Conservation (phyloP, 2,113 vertebrate species). For the Ciconia boyciana region DNA sequence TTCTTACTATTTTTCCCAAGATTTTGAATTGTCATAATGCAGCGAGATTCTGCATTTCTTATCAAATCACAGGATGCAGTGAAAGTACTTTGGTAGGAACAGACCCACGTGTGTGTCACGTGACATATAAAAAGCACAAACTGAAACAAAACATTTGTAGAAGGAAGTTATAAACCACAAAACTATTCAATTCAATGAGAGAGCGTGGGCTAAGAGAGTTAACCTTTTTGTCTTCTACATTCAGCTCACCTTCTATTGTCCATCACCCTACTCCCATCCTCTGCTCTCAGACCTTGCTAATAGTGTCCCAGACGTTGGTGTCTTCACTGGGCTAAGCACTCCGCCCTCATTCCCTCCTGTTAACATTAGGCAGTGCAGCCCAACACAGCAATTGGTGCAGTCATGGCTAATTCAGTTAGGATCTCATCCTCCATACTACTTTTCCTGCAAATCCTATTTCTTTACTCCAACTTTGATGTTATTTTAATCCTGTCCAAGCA, state of each 20-base stretch:
- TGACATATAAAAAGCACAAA: not conserved
- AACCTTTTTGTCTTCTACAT: not conserved
- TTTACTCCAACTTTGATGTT: not conserved
- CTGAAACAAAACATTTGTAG: not conserved
- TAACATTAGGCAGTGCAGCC: not conserved
- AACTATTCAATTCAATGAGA: fast-evolving
- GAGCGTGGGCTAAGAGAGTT: not conserved
- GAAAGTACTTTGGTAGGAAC: not conserved
- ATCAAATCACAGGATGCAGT: not conserved
- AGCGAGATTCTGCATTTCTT: not conserved
- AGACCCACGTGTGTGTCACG: fast-evolving
- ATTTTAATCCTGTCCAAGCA: not conserved
- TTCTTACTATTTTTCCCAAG: not conserved
- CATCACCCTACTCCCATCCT: not conserved
- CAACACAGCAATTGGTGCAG: not conserved
- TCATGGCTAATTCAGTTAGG: not conserved
- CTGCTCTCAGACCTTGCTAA: not conserved
- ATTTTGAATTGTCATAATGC: not conserved
- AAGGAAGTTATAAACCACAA: not conserved
- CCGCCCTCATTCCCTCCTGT: fast-evolving
- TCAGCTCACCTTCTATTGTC: not conserved
- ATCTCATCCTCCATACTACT: not conserved
- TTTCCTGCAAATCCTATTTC: not conserved
- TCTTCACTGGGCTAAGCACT: not conserved
- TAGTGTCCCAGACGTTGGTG: fast-evolving